phyloP scores from a whole-genome alignment of 2,797 vertebrate genomes.

The Tangara arthus region DNA sequence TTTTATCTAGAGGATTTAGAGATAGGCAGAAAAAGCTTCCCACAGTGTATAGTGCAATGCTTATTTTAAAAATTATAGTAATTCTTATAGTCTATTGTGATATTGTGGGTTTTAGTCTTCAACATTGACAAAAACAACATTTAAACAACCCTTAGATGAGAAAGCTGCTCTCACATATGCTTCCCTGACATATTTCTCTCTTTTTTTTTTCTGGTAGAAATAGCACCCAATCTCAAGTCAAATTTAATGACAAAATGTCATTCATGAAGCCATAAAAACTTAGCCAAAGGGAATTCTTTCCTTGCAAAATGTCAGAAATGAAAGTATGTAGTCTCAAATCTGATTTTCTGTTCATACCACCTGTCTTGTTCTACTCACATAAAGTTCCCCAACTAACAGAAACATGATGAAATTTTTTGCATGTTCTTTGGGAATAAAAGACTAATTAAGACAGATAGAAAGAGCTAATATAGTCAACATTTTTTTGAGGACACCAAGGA shows the following conservation, averaged over 20 bases:
- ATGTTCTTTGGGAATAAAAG: not conserved
- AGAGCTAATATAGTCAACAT: not conserved
- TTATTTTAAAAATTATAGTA: not conserved
- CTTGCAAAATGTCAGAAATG: constrained; percentile 42
- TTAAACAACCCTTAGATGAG: not conserved
- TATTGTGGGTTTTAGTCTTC: not conserved
- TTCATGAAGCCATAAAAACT: not conserved
- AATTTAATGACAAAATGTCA: constrained; percentile 58
- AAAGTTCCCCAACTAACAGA: not conserved
- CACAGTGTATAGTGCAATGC: not conserved
- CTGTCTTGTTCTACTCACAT: not conserved
- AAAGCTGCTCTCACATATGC: not conserved
- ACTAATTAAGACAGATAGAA: not conserved
- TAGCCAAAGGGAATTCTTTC: constrained; percentile 35
- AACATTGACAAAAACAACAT: not conserved
- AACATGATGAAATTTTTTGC: not conserved
- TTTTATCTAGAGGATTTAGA: not conserved
- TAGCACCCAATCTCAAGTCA: constrained; percentile 22
- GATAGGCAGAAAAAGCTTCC: not conserved
- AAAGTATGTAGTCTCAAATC: constrained; percentile 6
- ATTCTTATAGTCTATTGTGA: not conserved
- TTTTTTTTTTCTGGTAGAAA: not conserved
- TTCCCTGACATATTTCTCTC: not conserved
- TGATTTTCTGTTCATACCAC: constrained; percentile 6
- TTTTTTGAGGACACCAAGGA: not conserved